Base-by-base conservation (phyloP, 2,797 vertebrate genomes). In the Sebastes glaucus region DNA sequence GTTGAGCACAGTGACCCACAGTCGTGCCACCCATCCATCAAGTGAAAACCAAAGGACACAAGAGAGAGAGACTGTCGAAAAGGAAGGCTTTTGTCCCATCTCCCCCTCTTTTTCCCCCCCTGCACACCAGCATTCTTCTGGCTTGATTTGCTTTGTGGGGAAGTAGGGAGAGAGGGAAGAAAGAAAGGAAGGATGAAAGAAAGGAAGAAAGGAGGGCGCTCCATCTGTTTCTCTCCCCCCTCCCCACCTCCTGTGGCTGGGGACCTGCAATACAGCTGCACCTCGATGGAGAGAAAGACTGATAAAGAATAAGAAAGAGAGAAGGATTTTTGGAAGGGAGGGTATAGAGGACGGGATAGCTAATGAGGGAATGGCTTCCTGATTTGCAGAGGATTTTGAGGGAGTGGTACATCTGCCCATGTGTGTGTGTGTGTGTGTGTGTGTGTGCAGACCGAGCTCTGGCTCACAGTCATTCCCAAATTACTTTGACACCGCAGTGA, bases 401-500 rank as follows among this genome's bases (percentile, higher is more conserved):
- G 78, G 86, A 87, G 77, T 71, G 81, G 72, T 71, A 56, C 62
- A 80, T 78, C 70, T 87, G 79, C 35, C 67, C 42, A 20, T 53
- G 71, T 75, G 71, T 63, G 65, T 68, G 66, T 66, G 13, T 42
- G 38, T 42, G 33, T 35, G 52, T 23, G 57, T 16, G 53, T 23
- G 59, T 57, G 13, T 6, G 32, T 3, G 53, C 0, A 30, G 59
- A 65, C 66, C 23, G 2, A 14, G 35, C 66, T 76, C 80, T 35
- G 69, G 78, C 86, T 82, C 87, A 77, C 86, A 88, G 80, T 78
- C 56, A 25, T 55, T 80, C 81, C 83, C 74, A 77, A 93, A 93
- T 89, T 56, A 87, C 87, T 92, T 87, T 90, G 83, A 93, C 92
- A 85, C 87, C 62, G 42, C 77, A 80, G 87, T 90, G 91, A 93